Evolutionary conservation across 2,888 invertebrate genomes (phyloP).

Genomic region (Sisyra nigra): DNA sequence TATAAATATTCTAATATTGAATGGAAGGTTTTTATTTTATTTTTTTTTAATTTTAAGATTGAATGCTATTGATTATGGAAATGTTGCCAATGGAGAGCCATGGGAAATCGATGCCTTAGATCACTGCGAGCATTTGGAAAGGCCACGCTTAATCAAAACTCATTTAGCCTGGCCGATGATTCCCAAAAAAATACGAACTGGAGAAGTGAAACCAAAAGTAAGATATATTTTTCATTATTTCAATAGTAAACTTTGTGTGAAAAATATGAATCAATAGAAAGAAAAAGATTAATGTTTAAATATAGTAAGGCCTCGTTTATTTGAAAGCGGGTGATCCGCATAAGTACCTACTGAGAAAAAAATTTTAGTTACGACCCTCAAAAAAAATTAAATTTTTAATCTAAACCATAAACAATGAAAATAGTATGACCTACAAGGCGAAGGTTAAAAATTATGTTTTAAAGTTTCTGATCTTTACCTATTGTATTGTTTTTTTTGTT

Average conservation of each 20-base stretch:
- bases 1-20: neutral
- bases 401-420: no score
- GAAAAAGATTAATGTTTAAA: no score
- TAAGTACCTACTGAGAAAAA: no score
- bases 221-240: neutral
- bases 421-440: no score
- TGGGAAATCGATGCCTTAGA: neutral
- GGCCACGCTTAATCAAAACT: constrained; percentile 1
- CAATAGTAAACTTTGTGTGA: neutral
- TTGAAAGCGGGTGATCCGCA: no score
- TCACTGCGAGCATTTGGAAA: neutral
- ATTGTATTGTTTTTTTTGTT: no score
- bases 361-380: no score
- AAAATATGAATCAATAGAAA: neutral
- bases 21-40: neutral
- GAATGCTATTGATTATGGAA: neutral
- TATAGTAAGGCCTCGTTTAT: no score
- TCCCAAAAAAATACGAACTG: neutral
- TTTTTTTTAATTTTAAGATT: neutral
- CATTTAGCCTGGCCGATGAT: constrained; percentile 1
- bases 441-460: no score
- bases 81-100: neutral
- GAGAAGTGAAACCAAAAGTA: constrained; percentile 3
- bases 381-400: no score
- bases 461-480: no score